Conservation (phyloP, 2,888 invertebrate genomes). For the Lydus trimaculatus region DNA sequence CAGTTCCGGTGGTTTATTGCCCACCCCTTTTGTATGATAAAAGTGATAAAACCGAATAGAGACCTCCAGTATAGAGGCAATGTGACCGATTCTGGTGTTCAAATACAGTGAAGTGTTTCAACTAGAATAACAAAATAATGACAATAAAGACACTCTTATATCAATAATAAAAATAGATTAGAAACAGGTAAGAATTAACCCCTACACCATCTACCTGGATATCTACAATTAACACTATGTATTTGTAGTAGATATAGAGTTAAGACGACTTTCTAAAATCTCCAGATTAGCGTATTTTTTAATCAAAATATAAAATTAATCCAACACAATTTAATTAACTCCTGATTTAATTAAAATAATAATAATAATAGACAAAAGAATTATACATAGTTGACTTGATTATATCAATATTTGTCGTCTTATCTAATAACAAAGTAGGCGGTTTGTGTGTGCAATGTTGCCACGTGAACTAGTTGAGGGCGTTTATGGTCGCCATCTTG, state of each 20-base stretch:
- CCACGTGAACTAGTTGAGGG: constrained; percentile 34
- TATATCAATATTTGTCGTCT: constrained; percentile 21
- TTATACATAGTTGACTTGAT: neutral
- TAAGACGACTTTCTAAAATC: constrained; percentile 3
- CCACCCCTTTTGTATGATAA: neutral
- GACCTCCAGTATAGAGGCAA: neutral
- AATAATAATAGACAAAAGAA: no score
- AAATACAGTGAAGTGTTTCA: no score
- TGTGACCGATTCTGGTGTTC: constrained; percentile 27
- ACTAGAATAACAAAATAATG: neutral
- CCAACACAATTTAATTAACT: neutral
- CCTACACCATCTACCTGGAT: neutral
- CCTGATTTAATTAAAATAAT: neutral
- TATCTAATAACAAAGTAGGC: constrained; percentile 34
- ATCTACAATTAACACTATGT: no score
- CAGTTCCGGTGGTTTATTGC: neutral
- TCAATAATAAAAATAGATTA: neutral
- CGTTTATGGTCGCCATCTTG: constrained; percentile 31
- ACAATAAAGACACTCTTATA: neutral
- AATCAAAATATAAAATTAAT: constrained; percentile 17
- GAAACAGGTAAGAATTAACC: constrained; percentile 15
- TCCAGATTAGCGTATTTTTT: no score
- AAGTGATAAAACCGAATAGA: neutral
- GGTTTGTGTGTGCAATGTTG: constrained; percentile 33
- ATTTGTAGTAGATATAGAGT: neutral